phyloP scores from a whole-genome alignment of 2,113 vertebrate species.

The Cyprinodon brontotheroides region DNA sequence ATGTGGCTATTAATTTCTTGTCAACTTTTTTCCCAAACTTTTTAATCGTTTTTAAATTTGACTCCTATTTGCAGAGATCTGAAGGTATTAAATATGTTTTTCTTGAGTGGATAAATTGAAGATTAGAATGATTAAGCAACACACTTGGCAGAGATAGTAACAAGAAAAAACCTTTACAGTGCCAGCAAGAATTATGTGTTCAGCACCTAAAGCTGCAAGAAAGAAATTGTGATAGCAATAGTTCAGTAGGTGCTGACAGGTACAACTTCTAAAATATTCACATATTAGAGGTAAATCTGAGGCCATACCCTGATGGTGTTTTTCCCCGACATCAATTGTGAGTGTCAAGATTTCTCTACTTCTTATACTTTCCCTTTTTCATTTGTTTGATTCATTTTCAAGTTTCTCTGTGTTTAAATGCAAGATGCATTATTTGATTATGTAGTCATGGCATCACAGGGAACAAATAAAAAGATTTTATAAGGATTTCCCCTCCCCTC shows the following conservation, averaged over 20 bases:
- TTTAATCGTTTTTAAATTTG: too few relatives aligned
- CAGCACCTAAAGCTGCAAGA: not conserved
- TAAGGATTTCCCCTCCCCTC: not conserved
- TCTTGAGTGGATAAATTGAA: too few relatives aligned
- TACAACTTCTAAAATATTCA: not conserved
- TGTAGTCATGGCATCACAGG: not conserved
- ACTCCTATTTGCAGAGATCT: too few relatives aligned
- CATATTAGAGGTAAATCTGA: not conserved
- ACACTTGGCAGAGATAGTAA: constrained; percentile 17
- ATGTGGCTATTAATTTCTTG: too few relatives aligned
- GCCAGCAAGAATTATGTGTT: not conserved
- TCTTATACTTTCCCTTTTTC: not conserved
- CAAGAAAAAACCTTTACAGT: not conserved
- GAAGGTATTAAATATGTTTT: too few relatives aligned
- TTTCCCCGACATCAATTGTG: not conserved
- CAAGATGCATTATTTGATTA: not conserved
- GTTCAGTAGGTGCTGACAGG: not conserved
- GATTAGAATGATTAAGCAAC: not conserved
- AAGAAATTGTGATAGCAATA: not conserved
- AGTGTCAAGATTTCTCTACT: not conserved
- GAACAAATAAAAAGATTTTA: not conserved
- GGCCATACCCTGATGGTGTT: not conserved
- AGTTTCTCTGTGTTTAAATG: not conserved
- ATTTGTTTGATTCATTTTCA: too few relatives aligned
- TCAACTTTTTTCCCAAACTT: too few relatives aligned